phyloP scores from a whole-genome alignment of 2,113 vertebrate genomes.

The Eonycteris spelaea region DNA sequence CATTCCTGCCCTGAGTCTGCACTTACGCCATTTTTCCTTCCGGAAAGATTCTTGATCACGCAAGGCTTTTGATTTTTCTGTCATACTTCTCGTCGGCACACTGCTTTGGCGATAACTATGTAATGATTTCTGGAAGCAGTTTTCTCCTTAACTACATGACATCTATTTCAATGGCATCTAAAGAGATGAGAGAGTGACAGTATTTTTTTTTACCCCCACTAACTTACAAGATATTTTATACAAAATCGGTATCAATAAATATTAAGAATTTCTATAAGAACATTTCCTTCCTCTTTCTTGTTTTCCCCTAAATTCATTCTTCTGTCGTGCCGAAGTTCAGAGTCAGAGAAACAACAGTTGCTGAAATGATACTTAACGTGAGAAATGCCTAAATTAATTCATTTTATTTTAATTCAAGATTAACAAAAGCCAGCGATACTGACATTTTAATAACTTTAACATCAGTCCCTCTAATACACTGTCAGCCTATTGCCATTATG shows the following conservation, averaged over 20 bases:
- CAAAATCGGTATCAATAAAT: neutral
- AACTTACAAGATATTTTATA: neutral
- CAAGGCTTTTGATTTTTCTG: neutral
- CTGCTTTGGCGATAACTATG: neutral
- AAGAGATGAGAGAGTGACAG: neutral
- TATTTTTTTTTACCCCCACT: neutral
- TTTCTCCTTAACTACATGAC: neutral
- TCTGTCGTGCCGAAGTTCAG: neutral
- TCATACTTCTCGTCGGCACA: neutral
- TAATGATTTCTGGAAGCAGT: neutral
- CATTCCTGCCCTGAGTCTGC: neutral
- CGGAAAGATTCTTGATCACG: neutral
- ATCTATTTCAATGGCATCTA: neutral
- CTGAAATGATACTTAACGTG: neutral
- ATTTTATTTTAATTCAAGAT: neutral
- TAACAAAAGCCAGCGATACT: neutral
- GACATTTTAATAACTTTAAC: neutral
- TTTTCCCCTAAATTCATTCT: neutral
- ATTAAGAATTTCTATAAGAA: neutral
- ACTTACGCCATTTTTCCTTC: neutral
- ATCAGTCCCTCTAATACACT: neutral
- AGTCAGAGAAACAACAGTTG: neutral
- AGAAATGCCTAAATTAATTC: neutral
- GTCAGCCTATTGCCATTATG: neutral
- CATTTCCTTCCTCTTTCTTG: neutral